Conservation (phyloP, 2,113 vertebrate species). For the Malurus melanocephalus region DNA sequence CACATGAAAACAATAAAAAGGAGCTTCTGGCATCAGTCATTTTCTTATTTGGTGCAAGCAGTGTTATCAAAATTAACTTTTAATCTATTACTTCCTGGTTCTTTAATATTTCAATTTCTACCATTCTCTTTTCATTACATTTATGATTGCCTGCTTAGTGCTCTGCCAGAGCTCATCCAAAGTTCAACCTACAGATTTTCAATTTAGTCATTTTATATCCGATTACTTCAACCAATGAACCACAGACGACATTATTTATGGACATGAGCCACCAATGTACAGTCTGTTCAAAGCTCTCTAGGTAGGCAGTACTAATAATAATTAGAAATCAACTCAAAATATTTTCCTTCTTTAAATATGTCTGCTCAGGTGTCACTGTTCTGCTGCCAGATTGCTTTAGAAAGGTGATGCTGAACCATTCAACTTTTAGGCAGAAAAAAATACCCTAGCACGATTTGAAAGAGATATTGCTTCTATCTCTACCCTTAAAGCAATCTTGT, state of each 20-base stretch:
- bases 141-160: conserved; percentile 1
- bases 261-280: not conserved
- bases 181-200: conserved; percentile 44
- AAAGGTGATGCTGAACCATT: not conserved
- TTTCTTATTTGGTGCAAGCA: conserved; percentile 17
- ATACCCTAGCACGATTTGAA: not conserved
- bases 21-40: not conserved
- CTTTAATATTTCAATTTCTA: conserved; percentile 40
- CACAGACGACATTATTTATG: conserved; percentile 53
- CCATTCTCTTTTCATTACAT: conserved; percentile 34
- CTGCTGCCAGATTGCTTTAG: not conserved
- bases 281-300: conserved; percentile 17
- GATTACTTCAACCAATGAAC: conserved; percentile 52
- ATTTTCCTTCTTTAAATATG: conserved; percentile 5
- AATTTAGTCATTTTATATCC: conserved; percentile 52
- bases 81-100: not conserved
- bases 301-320: not conserved
- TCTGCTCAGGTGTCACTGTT: not conserved
- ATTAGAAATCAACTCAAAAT: conserved; percentile 2
- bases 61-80: conserved; percentile 18
- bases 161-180: conserved; percentile 46
- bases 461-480: not conserved
- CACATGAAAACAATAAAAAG: not conserved
- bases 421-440: not conserved
- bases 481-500: not conserved